Evolutionary conservation across 2,888 invertebrate species (phyloP).

Genomic region (Andrena chrysosceles): DNA sequence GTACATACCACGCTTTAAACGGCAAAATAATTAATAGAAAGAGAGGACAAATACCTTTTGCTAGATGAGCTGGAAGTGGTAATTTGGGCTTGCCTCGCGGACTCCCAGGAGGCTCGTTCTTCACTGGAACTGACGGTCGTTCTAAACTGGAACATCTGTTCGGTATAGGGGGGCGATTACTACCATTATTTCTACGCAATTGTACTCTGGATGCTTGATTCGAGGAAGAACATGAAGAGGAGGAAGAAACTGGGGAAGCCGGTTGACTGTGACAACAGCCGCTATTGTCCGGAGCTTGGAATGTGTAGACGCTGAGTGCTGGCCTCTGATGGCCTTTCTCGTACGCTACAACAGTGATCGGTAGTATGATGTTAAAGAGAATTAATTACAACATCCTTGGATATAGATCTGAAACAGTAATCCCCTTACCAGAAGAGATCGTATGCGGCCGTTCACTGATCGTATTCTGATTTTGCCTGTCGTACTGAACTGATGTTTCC

Average conservation of each 20-base stretch:
- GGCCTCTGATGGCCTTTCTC: constrained; percentile 94
- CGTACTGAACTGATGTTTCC: constrained; percentile 88
- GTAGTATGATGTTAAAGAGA: constrained; percentile 18
- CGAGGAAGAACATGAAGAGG: constrained; percentile 77
- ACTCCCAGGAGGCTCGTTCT: constrained; percentile 79
- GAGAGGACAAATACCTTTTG: constrained; percentile 86
- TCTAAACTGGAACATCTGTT: constrained; percentile 93
- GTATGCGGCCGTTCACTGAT: constrained; percentile 96
- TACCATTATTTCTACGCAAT: constrained; percentile 80
- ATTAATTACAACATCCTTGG: background rate
- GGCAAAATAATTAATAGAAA: constrained; percentile 10
- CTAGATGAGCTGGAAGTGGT: constrained; percentile 90
- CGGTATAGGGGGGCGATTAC: constrained; percentile 82
- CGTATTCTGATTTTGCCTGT: constrained; percentile 89
- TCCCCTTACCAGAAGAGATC: constrained; percentile 91
- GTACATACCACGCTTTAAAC: background rate
- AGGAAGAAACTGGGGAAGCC: constrained; percentile 84
- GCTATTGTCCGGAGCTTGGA: constrained; percentile 89
- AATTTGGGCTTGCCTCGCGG: constrained; percentile 81
- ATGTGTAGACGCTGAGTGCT: constrained; percentile 94
- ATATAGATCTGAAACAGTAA: background rate
- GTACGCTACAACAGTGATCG: constrained; percentile 87
- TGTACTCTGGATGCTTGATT: constrained; percentile 80
- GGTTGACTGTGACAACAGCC: constrained; percentile 85
- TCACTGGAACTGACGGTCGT: constrained; percentile 89